Evolutionary conservation across 2,888 invertebrate species (phyloP).

Genomic region (Nyleta sp.): DNA sequence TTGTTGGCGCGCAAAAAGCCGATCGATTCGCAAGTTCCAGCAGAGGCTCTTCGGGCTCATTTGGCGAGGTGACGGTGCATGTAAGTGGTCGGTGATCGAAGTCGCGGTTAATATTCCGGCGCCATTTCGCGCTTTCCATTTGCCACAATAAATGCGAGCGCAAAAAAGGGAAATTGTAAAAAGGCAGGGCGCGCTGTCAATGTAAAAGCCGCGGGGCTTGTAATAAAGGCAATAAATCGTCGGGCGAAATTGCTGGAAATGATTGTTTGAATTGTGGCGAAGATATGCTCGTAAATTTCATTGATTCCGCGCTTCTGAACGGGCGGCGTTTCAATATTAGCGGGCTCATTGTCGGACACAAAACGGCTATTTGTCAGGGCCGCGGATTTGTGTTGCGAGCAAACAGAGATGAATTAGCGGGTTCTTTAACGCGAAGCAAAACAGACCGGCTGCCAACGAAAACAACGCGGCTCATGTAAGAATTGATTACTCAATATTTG

Average conservation of each 20-base stretch:
- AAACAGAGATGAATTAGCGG: constrained; percentile 55
- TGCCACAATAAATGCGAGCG: constrained; percentile 9
- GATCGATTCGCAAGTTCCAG: constrained; percentile 49
- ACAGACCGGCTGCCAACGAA: constrained; percentile 50
- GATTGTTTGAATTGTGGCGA: constrained; percentile 55
- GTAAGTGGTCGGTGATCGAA: constrained; percentile 70
- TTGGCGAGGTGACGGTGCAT: constrained; percentile 72
- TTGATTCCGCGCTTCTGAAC: constrained; percentile 25
- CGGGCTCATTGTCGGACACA: constrained; percentile 39
- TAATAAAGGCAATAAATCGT: constrained; percentile 53
- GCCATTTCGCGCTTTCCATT: constrained; percentile 35
- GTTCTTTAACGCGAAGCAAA: constrained; percentile 42
- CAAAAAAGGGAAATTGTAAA: background rate
- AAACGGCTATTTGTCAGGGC: constrained; percentile 42
- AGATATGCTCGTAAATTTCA: constrained; percentile 58
- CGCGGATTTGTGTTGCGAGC: constrained; percentile 15
- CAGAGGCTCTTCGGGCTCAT: constrained; percentile 69
- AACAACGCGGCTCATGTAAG: constrained; percentile 46
- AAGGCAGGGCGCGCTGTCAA: background rate
- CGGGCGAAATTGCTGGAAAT: constrained; percentile 43
- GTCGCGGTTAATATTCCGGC: constrained; percentile 51
- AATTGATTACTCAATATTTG: constrained; percentile 49
- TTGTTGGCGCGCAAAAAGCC: constrained; percentile 20
- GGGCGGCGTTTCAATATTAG: constrained; percentile 44
- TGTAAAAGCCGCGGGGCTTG: constrained; percentile 34